Base-by-base conservation (phyloP, 2,888 invertebrate genomes). In the Acronicta alni region DNA sequence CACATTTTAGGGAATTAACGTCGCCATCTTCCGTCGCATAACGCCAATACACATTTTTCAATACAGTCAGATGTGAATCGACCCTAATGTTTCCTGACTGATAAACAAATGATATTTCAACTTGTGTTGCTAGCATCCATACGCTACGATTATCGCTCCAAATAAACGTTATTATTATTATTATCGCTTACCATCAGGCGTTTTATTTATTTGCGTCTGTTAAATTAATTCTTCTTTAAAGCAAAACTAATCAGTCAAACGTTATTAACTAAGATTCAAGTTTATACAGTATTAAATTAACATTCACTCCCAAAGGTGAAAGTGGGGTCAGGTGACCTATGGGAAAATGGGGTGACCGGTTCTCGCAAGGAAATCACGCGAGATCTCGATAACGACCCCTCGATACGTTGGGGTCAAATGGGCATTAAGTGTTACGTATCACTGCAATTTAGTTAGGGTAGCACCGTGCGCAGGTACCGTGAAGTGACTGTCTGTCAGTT, bases 271-370 rank as follows among this genome's bases (percentile, higher is more conserved):
- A 23, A 59, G 39, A 42, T 47, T 57, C 18, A 44, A 39, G n/a
- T 35, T n/a, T 35, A n/a, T 26, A 15, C 15, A 54, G 38, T 43
- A 46, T 15, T 20, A 61, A 67, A 72, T 73, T 73, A 67, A 57
- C 62, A 53, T 61, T 44, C 46, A 45, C 46, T 56, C 52, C 49
- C 16, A 60, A 18, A 71, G 70, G 72, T 77, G 68, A 78, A 80
- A 76, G 72, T 49, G 66, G 69, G 76, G 74, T 73, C 73, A 74
- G 64, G 79, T 81, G 81, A 82, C 80, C 82, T 77, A 69, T 79
- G 81, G 77, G 83, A 79, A 83, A 81, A 72, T 82, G 64, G 84
- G 86, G 86, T 81, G 80, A 68, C 63, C 75, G 57, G 64, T 68
- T 64, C 68, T 72, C 73, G 49, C 66, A 54, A 61, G 65, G 65